A percentile compares a stretch with the other conserved stretches of the same genome.
phyloP scores from a whole-genome alignment of 1,140 invertebrate species.

The Hermetia illucens region DNA sequence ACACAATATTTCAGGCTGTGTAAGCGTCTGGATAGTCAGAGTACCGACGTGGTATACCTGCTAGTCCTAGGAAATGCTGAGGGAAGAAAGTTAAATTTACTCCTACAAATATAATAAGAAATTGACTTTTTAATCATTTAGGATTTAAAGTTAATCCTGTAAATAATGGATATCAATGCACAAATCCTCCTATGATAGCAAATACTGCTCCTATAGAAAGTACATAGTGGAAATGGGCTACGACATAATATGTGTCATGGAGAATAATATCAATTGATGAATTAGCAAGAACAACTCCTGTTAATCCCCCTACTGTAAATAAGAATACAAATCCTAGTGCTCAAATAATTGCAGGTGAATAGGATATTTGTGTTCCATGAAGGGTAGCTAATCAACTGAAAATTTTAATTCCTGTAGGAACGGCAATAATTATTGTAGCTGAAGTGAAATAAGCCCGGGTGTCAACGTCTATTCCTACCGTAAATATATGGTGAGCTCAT shows the following conservation, averaged over 20 bases:
- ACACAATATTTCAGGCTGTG: slow-evolving; percentile 46
- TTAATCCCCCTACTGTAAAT: slow-evolving; percentile 47
- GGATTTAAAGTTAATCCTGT: slow-evolving; percentile 40
- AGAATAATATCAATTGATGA: slow-evolving; percentile 53
- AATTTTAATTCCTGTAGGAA: slow-evolving; percentile 51
- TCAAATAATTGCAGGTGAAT: slow-evolving; percentile 41
- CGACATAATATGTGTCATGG: slow-evolving; percentile 64
- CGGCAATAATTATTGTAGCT: slow-evolving; percentile 56
- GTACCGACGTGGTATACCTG: slow-evolving; percentile 56
- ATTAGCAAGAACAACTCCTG: slow-evolving; percentile 51
- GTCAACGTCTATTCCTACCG: slow-evolving; percentile 56
- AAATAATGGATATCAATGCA: slow-evolving; percentile 50
- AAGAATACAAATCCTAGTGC: slow-evolving; percentile 56
- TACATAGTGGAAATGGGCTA: slow-evolving; percentile 60
- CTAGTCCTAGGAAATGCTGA: slow-evolving; percentile 58
- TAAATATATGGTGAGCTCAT: slow-evolving; percentile 58
- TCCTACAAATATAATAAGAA: slow-evolving; percentile 45
- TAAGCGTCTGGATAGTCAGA: slow-evolving; percentile 54
- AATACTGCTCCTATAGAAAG: slow-evolving; percentile 53
- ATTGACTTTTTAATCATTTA: slow-evolving; percentile 41
- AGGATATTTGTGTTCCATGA: slow-evolving; percentile 36
- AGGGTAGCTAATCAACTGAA: slow-evolving; percentile 47
- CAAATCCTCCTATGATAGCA: slow-evolving; percentile 50
- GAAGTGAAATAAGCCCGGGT: slow-evolving; percentile 58
- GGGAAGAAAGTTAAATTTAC: slow-evolving; percentile 65